Evolutionary conservation across 2,113 vertebrate genomes (phyloP).

Genomic region (Notothenia rossii): DNA sequence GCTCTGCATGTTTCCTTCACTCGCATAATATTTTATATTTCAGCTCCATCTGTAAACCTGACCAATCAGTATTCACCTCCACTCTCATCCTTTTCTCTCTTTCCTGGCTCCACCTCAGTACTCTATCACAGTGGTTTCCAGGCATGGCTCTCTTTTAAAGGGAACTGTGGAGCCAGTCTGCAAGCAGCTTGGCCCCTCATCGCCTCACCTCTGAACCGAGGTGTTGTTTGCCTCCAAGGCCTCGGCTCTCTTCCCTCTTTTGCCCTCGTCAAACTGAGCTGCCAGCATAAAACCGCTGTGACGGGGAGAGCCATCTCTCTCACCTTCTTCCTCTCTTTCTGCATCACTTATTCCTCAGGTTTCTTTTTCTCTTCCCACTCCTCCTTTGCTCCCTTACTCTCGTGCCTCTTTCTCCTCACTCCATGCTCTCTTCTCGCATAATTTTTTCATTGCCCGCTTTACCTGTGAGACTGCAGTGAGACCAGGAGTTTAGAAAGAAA

Average conservation of each 20-base stretch:
- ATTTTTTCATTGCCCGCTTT: constrained; percentile 48
- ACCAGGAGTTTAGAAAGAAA: constrained; percentile 11
- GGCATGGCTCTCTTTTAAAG: constrained; percentile 44
- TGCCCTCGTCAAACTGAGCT: constrained; percentile 67
- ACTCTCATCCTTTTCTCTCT: constrained; percentile 10
- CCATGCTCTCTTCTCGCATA: constrained; percentile 17
- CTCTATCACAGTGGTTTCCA: constrained; percentile 38
- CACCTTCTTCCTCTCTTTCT: not conserved
- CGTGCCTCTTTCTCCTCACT: not conserved
- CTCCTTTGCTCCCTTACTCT: not conserved
- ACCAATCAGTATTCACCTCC: constrained; percentile 61
- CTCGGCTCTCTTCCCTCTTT: constrained; percentile 24
- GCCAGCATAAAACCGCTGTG: constrained; percentile 46
- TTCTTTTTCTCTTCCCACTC: not conserved
- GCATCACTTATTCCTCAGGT: constrained; percentile 16
- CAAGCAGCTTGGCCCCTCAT: constrained; percentile 38
- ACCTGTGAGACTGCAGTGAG: constrained; percentile 10
- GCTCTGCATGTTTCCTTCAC: not conserved
- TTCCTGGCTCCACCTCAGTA: constrained; percentile 26
- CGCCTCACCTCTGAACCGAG: constrained; percentile 65
- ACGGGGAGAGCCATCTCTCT: constrained; percentile 31
- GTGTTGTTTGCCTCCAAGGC: constrained; percentile 61
- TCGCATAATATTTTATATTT: constrained; percentile 3
- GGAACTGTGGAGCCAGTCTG: constrained; percentile 31
- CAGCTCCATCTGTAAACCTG: constrained; percentile 47